phyloP scores from a whole-genome alignment of 1,140 invertebrate genomes.

The Trissolcus basalis region DNA sequence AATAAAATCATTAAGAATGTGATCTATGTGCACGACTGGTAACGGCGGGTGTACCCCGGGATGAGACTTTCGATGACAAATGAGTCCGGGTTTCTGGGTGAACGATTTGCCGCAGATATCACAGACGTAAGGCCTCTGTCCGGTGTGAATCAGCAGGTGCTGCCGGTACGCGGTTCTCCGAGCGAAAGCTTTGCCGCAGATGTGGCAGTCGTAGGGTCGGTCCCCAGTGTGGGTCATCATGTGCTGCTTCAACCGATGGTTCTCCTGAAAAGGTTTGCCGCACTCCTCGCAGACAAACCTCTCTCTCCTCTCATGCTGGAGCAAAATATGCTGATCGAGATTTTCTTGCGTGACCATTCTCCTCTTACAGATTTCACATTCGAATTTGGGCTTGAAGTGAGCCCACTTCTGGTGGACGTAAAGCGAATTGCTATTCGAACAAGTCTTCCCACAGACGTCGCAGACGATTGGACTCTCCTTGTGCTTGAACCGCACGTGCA shows the following conservation, averaged over 20 bases:
- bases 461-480: conserved; percentile 74
- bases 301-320: conserved; percentile 69
- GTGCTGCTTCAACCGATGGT: conserved; percentile 76
- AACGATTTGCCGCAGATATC: conserved; percentile 74
- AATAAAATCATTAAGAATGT: conserved; percentile 66
- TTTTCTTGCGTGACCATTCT: conserved; percentile 67
- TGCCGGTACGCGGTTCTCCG: conserved; percentile 77
- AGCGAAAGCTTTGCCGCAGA: conserved; percentile 85
- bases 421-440: conserved; percentile 62
- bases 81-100: conserved; percentile 71
- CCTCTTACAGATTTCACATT: conserved; percentile 67
- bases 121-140: conserved; percentile 79
- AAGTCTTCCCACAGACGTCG: conserved; percentile 75
- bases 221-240: conserved; percentile 83
- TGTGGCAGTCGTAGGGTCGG: conserved; percentile 84
- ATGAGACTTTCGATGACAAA: conserved; percentile 69
- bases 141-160: conserved; percentile 82
- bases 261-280: conserved; percentile 80
- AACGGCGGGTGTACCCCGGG: conserved; percentile 66
- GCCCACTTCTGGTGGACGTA: conserved; percentile 68
- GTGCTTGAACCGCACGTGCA: conserved; percentile 73
- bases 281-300: conserved; percentile 82
- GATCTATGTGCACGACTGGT: conserved; percentile 60
- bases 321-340: conserved; percentile 65
- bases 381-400: conserved; percentile 67